Percentiles rank a stretch among this genome's conserved stretches.
phyloP scores from a whole-genome alignment of 2,797 vertebrate species.

The Sciurus vulgaris region DNA sequence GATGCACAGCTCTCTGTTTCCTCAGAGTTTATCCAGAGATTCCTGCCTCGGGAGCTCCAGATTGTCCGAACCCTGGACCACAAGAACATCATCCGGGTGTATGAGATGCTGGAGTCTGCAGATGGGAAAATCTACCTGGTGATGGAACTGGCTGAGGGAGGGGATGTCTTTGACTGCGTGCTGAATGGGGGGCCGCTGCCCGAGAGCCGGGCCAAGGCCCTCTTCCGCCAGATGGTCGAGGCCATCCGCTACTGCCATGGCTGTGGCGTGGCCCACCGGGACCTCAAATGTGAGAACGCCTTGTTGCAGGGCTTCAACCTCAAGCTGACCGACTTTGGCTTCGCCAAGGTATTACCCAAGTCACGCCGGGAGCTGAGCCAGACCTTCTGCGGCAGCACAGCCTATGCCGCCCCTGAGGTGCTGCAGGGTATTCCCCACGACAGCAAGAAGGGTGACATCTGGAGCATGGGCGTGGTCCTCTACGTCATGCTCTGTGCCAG shows the following conservation, averaged over 20 bases:
- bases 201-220: slow-evolving; percentile 80
- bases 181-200: slow-evolving; percentile 85
- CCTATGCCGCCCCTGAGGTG: slow-evolving; percentile 87
- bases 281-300: slow-evolving; percentile 88
- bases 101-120: slow-evolving; percentile 84
- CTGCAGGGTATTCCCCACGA: slow-evolving; percentile 87
- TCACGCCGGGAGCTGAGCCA: slow-evolving; percentile 85
- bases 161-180: slow-evolving; percentile 87
- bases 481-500: slow-evolving; percentile 87
- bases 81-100: slow-evolving; percentile 87
- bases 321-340: slow-evolving; percentile 88
- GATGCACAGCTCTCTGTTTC: background rate
- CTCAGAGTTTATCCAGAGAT: slow-evolving; percentile 87
- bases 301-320: slow-evolving; percentile 87
- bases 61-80: slow-evolving; percentile 85
- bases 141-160: slow-evolving; percentile 89
- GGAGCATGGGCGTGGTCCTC: slow-evolving; percentile 88
- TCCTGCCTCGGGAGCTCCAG: slow-evolving; percentile 89
- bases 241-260: slow-evolving; percentile 87
- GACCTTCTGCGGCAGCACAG: slow-evolving; percentile 88
- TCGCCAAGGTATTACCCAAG: slow-evolving; percentile 85
- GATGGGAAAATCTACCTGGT: slow-evolving; percentile 87
- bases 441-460: slow-evolving; percentile 86
- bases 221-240: slow-evolving; percentile 88
- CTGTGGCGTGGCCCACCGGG: slow-evolving; percentile 86